Percentiles rank a stretch among this genome's conserved stretches.
Evolutionary conservation across 2,113 vertebrate genomes (phyloP).

Genomic region (Pelecanus crispus): DNA sequence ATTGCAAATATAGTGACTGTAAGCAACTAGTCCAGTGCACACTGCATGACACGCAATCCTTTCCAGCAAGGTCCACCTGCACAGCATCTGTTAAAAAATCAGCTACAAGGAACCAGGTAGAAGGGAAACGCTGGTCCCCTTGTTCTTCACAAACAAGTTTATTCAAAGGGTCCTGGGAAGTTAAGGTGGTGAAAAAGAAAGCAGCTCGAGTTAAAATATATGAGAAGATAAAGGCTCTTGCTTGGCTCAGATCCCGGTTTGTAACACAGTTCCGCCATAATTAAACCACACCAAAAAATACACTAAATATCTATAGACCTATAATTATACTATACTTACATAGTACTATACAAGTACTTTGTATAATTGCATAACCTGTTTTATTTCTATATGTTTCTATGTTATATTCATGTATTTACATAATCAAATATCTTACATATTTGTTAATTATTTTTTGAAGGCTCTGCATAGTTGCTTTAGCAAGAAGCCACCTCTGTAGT

Average conservation of each 20-base stretch:
- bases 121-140: background rate
- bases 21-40: background rate
- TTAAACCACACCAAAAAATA: background rate
- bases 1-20: background rate
- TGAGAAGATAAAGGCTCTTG: background rate
- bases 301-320: background rate
- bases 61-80: background rate
- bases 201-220: background rate
- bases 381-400: background rate
- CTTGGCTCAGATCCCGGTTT: background rate
- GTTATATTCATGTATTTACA: background rate
- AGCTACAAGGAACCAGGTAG: background rate
- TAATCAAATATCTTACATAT: background rate
- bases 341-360: background rate
- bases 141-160: background rate
- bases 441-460: background rate
- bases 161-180: background rate
- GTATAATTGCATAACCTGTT: background rate
- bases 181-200: background rate
- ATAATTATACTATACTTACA: background rate
- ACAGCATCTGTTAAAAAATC: background rate
- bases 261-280: background rate
- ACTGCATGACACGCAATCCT: background rate
- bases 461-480: background rate
- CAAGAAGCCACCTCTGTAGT: background rate